A percentile compares a stretch with the other conserved stretches of the same genome.
Evolutionary conservation across 2,888 invertebrate genomes (phyloP).

Genomic region (Eupeodes luniger): DNA sequence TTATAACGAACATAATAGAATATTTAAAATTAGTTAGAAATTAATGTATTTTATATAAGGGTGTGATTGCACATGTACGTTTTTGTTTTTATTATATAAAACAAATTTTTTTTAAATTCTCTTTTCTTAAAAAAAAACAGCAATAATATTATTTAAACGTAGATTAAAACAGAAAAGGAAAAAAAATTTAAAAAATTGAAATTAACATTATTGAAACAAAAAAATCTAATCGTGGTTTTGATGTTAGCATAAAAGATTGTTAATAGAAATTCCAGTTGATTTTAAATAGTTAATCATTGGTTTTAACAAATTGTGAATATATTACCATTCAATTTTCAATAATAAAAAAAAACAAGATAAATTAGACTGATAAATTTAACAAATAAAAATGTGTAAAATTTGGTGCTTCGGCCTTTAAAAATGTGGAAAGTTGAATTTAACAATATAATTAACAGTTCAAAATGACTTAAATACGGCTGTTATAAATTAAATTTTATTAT

Average conservation of each 20-base stretch:
- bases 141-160: conserved; percentile 3
- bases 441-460: too few species aligned
- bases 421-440: too few species aligned
- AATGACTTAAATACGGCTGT: too few species aligned
- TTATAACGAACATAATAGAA: conserved; percentile 50
- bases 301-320: conserved; percentile 5
- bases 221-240: conserved; percentile 35
- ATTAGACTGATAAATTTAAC: too few species aligned
- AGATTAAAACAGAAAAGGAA: neutral
- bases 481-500: too few species aligned
- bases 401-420: too few species aligned
- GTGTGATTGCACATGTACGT: conserved; percentile 66
- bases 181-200: neutral
- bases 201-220: conserved; percentile 17
- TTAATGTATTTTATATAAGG: conserved; percentile 48
- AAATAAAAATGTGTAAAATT: too few species aligned
- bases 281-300: neutral
- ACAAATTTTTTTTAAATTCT: conserved; percentile 10
- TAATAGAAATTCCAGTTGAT: neutral
- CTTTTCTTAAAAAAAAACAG: conserved; percentile 29
- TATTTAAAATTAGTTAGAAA: conserved; percentile 49
- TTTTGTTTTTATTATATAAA: conserved; percentile 34
- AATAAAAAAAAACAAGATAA: too few species aligned
- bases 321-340: neutral
- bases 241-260: conserved; percentile 48